phyloP scores from a whole-genome alignment of 2,113 vertebrate species.

The Bujurquina vittata region DNA sequence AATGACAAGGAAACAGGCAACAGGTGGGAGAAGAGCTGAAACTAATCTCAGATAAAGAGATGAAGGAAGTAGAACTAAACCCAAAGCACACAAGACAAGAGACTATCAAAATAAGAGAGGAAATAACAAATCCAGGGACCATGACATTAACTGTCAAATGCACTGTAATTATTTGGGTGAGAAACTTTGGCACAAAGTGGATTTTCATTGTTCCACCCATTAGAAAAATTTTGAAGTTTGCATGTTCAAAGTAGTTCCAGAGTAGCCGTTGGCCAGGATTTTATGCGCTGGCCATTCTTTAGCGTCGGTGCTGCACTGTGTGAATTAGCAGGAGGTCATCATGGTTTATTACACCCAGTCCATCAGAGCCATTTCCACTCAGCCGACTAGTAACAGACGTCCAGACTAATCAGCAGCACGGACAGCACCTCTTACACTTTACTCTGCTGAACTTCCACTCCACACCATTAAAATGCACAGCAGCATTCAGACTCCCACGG shows the following conservation, averaged over 20 bases:
- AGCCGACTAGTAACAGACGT: constrained; percentile 9
- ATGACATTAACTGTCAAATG: neutral
- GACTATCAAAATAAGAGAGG: too few species aligned
- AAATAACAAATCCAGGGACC: too few species aligned
- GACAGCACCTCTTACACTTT: constrained; percentile 29
- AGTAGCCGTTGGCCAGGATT: neutral
- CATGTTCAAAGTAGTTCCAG: neutral
- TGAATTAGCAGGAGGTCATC: constrained; percentile 47
- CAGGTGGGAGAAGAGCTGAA: too few species aligned
- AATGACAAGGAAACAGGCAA: too few species aligned
- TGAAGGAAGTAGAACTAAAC: too few species aligned
- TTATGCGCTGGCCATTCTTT: neutral
- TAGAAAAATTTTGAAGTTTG: neutral
- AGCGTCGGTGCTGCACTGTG: constrained; percentile 10
- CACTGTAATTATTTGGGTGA: neutral
- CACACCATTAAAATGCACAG: constrained; percentile 33
- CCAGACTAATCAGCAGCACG: constrained; percentile 40
- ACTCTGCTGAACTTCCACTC: neutral
- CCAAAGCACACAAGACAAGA: too few species aligned
- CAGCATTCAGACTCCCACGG: neutral
- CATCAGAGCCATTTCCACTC: constrained; percentile 41
- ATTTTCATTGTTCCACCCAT: neutral
- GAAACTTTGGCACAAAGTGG: neutral
- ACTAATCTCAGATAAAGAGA: too few species aligned
- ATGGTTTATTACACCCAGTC: constrained; percentile 46